Evolutionary conservation across 2,888 invertebrate species (phyloP), one percentile per base, ranked within the genome.

Genomic region (Apamea epomidion): DNA sequence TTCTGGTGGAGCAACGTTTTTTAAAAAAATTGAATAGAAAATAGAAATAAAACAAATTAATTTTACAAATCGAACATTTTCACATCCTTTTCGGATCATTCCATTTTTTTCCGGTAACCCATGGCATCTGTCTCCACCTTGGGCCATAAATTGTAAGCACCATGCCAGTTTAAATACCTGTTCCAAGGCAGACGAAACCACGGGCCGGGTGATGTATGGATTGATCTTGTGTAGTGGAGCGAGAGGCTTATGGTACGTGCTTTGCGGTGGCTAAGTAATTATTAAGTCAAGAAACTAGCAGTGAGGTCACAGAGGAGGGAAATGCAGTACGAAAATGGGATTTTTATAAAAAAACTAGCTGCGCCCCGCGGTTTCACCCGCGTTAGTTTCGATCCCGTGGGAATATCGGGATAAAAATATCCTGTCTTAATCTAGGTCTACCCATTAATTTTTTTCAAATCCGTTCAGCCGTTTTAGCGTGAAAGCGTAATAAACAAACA

Each of bases 181-280:
- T 84, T 67, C 14, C 42, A 64, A 71, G 29, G 68, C 62, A 80
- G 58, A 48, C 51, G 67, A 42, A 88, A 51, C 83, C 78, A 69
- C 79, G 60, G 58, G 65, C 69, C 69, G 76, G 62, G 74, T 89
- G 79, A 83, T 85, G 81, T 89, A 85, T 85, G 78, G 76, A 85
- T 85, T 85, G 78, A 85, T 83, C 78, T 67, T 32, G 64, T 76
- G 65, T 76, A 86, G 78, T 72, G 78, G 75, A 86, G 74, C 79
- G 80, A 87, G 86, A 87, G 78, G 79, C 84, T 37, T 83, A 81
- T 80, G 78, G 82, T 88, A 88, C 89, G 89, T 91, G 90, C 88
- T 87, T 87, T 86, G 87, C 84, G 87, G 89, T 86, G 79, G 81
- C 85, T 88, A 87, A 89, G 89, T 91, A 91, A 92, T 93, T 91